Evolutionary conservation across 2,113 vertebrate species (phyloP).

Genomic region (Chaetodon trifascialis): DNA sequence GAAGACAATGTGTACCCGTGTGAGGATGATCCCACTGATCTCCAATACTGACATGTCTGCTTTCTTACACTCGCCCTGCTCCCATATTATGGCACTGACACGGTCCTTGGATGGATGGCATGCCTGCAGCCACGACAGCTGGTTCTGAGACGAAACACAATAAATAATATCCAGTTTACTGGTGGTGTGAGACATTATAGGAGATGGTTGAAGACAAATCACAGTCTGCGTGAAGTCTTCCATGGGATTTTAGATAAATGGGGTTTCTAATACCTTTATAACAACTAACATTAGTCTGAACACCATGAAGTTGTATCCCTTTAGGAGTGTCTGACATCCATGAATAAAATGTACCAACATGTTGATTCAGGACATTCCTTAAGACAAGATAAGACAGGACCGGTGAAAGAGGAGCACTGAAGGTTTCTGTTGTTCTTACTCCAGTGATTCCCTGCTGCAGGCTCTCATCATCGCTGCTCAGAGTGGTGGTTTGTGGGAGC

Average conservation of each 20-base stretch:
- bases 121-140: slow-evolving; percentile 96
- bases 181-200: not conserved
- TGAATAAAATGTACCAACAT: not conserved
- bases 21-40: slow-evolving; percentile 98
- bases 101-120: slow-evolving; percentile 94
- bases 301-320: not conserved
- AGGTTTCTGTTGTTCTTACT: slow-evolving; percentile 41
- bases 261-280: not conserved
- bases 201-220: not conserved
- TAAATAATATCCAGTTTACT: not conserved
- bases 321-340: not conserved
- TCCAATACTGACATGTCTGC: slow-evolving; percentile 97
- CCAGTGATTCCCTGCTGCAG: slow-evolving; percentile 87
- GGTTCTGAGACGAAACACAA: slow-evolving; percentile 81
- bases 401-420: not conserved
- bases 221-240: not conserved
- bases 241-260: not conserved
- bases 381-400: not conserved
- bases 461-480: slow-evolving; percentile 88
- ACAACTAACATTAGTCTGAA: not conserved
- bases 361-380: not conserved
- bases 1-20: slow-evolving; percentile 85
- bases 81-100: slow-evolving; percentile 98
- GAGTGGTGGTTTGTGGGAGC: slow-evolving; percentile 69
- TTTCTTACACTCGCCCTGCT: slow-evolving; percentile 98